Evolutionary conservation across 2,888 invertebrate species (phyloP).

Genomic region (Dynastes maya): DNA sequence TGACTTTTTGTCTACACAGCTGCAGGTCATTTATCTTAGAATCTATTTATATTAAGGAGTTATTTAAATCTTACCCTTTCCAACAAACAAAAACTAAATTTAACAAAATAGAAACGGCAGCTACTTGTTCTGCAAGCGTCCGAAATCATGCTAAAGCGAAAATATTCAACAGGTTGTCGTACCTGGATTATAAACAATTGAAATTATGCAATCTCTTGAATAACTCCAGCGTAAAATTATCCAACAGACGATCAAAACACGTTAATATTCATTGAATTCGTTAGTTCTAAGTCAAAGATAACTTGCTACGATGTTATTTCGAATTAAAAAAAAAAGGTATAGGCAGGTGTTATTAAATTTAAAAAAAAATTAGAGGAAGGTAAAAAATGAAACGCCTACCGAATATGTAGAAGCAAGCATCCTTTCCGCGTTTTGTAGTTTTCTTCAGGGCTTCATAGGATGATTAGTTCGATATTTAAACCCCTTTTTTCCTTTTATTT

Average conservation of each 20-base stretch:
- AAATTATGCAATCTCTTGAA: conserved; percentile 39
- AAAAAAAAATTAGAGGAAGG: not conserved
- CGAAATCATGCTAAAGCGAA: not conserved
- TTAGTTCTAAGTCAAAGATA: not conserved
- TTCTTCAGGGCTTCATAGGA: not conserved
- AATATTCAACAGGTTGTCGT: conserved; percentile 42
- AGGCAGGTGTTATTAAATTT: conserved; percentile 27
- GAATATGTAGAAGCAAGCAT: conserved; percentile 35
- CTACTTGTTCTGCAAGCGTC: conserved; percentile 12
- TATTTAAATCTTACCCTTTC: conserved; percentile 41
- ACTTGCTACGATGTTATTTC: not conserved
- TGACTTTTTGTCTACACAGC: conserved; percentile 46
- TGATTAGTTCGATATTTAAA: not conserved
- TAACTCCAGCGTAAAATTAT: not conserved
- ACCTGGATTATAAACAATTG: conserved; percentile 31
- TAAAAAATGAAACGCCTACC: conserved; percentile 31
- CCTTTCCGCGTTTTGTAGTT: not conserved
- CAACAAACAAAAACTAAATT: conserved; percentile 26
- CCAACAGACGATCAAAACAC: not conserved
- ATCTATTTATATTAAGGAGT: conserved; percentile 44
- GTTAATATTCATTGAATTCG: not conserved
- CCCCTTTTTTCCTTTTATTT: conserved; percentile 1
- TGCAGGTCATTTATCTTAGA: conserved; percentile 48
- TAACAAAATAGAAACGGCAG: conserved; percentile 6
- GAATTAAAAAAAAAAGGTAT: conserved; percentile 1